Conservation (phyloP, 2,888 invertebrate species). For the Archaeoteleia sp. region DNA sequence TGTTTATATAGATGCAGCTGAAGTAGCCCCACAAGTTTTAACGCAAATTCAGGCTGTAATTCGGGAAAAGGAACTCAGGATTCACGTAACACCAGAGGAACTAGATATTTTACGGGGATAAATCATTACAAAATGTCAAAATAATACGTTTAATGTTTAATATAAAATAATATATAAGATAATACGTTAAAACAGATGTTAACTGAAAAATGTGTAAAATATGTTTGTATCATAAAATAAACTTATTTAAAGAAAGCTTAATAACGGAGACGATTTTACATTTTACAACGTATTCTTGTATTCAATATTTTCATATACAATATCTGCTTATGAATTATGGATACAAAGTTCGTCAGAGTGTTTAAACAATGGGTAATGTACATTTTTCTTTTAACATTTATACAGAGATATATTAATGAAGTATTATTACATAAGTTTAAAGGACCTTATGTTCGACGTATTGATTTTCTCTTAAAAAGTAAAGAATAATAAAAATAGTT, state of each 20-base stretch:
- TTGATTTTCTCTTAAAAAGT: background rate
- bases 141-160: slow-evolving; percentile 2
- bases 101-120: slow-evolving; percentile 80
- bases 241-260: too few species aligned
- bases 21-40: slow-evolving; percentile 77
- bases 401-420: background rate
- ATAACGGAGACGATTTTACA: background rate
- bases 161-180: slow-evolving; percentile 3
- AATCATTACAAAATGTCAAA: slow-evolving; percentile 36
- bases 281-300: slow-evolving; percentile 15
- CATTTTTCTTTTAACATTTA: too few species aligned
- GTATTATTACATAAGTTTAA: too few species aligned
- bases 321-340: slow-evolving; percentile 13
- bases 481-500: background rate
- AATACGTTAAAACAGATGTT: background rate
- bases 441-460: background rate
- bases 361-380: too few species aligned
- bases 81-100: slow-evolving; percentile 86
- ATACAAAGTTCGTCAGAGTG: slow-evolving; percentile 33
- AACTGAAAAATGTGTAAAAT: background rate
- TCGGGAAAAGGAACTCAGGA: slow-evolving; percentile 84
- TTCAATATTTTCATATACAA: slow-evolving; percentile 20
- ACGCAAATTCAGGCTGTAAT: slow-evolving; percentile 84
- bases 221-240: too few species aligned
- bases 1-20: slow-evolving; percentile 81